Percentiles rank a stretch among this genome's conserved stretches.
These are phyloP conservation scores for Lysandra bellargus DNA, from an alignment of 2,888 invertebrate species.

Conservation along the genomic window DNA sequence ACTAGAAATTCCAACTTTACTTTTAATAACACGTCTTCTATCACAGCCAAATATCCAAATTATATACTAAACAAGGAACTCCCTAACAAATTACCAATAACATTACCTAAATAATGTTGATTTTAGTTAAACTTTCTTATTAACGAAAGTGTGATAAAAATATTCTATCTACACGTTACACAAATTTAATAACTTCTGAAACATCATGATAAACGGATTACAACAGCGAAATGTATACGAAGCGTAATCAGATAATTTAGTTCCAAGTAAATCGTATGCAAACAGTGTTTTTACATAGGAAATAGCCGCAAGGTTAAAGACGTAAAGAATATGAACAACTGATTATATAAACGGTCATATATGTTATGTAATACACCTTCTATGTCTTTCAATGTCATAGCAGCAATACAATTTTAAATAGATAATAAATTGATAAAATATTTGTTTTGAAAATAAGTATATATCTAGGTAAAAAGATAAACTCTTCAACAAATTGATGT, in stretches of 20 bases:
- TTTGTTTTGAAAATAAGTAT: background rate
- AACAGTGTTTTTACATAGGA: constrained; percentile 26
- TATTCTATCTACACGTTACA: no score
- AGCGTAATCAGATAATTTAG: background rate
- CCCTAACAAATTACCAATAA: no score
- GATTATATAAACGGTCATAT: constrained; percentile 25
- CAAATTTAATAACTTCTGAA: background rate
- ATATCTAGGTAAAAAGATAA: background rate
- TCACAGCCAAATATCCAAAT: no score
- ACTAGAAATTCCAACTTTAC: no score
- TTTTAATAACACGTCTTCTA: no score
- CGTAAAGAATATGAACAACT: constrained; percentile 29
- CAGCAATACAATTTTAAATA: background rate
- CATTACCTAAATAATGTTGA: background rate
- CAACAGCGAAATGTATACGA: background rate
- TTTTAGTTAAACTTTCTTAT: background rate
- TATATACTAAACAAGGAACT: no score
- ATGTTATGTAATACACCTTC: constrained; percentile 25
- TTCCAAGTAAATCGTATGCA: background rate
- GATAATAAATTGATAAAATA: background rate
- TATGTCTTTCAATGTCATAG: constrained; percentile 27
- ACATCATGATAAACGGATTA: background rate
- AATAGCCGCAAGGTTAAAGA: constrained; percentile 29
- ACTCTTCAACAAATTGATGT: background rate
- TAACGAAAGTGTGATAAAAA: background rate